phyloP scores from a whole-genome alignment of 1,140 invertebrate species.

The Nephila pilipes region DNA sequence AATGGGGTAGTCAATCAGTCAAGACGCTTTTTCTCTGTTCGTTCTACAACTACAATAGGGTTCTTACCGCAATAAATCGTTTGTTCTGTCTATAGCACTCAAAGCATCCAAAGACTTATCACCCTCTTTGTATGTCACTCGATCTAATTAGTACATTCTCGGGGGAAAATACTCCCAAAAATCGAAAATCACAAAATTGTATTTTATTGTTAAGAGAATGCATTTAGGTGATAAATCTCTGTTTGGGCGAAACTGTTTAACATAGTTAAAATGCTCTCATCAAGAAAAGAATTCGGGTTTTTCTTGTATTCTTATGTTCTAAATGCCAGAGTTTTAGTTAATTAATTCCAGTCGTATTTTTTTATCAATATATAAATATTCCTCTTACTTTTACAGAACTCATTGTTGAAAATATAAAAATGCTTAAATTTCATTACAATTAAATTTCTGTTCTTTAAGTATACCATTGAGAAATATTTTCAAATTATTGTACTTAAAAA shows the following conservation, averaged over 20 bases:
- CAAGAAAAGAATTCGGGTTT: too few species aligned
- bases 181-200: not conserved
- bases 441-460: too few species aligned
- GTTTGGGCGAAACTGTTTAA: not conserved
- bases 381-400: too few species aligned
- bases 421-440: too few species aligned
- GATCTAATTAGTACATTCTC: constrained; percentile 48
- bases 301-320: too few species aligned
- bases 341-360: too few species aligned
- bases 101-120: constrained; percentile 35
- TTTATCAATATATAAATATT: too few species aligned
- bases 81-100: not conserved
- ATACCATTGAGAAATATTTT: too few species aligned
- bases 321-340: too few species aligned
- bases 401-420: too few species aligned
- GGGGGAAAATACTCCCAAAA: not conserved
- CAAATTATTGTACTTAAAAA: too few species aligned
- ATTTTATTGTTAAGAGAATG: not conserved
- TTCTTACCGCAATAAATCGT: constrained; percentile 25
- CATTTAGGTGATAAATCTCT: not conserved
- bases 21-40: constrained; percentile 17
- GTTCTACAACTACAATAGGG: not conserved
- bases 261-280: not conserved
- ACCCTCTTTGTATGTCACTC: constrained; percentile 32
- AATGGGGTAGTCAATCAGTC: constrained; percentile 53